Conservation (phyloP, 2,888 invertebrate genomes). For the Eudasyphora cyanicolor region DNA sequence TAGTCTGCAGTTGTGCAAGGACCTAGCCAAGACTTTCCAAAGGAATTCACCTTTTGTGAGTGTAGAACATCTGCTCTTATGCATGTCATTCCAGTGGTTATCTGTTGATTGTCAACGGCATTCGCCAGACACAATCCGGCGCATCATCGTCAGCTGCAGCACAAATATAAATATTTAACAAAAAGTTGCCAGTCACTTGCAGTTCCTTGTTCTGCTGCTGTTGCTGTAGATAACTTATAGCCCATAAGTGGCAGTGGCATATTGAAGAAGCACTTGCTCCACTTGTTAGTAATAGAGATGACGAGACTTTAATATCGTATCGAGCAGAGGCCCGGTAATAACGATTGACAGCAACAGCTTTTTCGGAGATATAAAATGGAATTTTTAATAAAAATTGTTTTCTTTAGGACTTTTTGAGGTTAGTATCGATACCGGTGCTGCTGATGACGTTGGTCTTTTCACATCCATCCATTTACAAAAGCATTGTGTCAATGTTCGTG, state of each 20-base stretch:
- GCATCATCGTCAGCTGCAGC: neutral
- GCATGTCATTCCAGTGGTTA: constrained; percentile 30
- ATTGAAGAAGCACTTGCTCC: neutral
- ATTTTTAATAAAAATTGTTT: constrained; percentile 45
- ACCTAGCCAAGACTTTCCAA: neutral
- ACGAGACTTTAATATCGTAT: neutral
- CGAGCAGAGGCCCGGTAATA: neutral
- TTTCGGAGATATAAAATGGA: constrained; percentile 46
- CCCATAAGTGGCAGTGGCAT: neutral
- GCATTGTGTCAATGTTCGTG: neutral
- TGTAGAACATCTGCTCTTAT: neutral
- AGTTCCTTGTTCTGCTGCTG: neutral
- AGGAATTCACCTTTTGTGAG: neutral
- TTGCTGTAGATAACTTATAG: neutral
- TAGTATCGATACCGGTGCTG: neutral
- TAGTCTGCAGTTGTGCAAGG: neutral
- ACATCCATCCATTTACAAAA: neutral
- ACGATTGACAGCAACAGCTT: constrained; percentile 46
- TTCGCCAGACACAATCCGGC: neutral
- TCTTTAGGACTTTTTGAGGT: neutral
- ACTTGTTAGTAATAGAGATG: neutral
- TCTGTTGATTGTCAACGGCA: constrained; percentile 42
- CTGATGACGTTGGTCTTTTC: neutral
- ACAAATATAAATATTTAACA: neutral
- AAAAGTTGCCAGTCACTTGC: neutral